A percentile compares a stretch with the other conserved stretches of the same genome.
phyloP scores from a whole-genome alignment of 1,140 invertebrate species.

The Penaeus chinensis region DNA sequence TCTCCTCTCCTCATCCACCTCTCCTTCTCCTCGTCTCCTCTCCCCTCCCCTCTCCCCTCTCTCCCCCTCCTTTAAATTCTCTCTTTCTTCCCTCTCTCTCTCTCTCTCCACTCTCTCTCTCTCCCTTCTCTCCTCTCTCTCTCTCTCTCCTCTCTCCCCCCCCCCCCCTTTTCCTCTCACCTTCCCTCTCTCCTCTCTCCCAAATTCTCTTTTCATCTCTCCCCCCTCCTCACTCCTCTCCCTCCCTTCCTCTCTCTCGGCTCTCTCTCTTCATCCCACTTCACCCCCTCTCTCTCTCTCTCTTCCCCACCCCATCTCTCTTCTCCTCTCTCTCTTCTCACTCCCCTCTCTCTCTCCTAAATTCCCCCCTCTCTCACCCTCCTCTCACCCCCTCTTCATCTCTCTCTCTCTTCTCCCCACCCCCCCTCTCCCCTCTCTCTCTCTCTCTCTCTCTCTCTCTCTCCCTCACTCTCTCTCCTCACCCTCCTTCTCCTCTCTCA shows the following conservation, averaged over 20 bases:
- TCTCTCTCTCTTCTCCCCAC: background rate
- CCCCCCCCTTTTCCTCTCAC: background rate
- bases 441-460: too few species aligned
- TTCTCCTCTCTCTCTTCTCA: background rate
- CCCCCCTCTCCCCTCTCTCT: conserved; percentile 4
- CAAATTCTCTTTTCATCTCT: conserved; percentile 3
- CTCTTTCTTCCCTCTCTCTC: background rate
- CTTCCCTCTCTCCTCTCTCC: background rate
- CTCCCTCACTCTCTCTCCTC: too few species aligned
- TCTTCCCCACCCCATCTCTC: conserved; percentile 3
- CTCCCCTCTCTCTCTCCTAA: background rate
- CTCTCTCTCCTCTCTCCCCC: background rate
- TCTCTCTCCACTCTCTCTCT: background rate
- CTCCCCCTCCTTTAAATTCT: background rate
- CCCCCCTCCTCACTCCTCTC: conserved; percentile 7
- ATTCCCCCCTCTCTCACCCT: background rate
- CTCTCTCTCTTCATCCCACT: background rate
- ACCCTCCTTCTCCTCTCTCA: too few species aligned
- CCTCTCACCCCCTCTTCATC: background rate
- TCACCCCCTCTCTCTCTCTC: conserved; percentile 1
- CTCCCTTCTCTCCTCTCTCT: background rate
- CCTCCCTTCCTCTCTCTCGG: too few species aligned
- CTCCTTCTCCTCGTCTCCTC: too few species aligned
- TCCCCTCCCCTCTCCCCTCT: background rate
- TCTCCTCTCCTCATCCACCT: too few species aligned